Evolutionary conservation across 2,888 invertebrate species (phyloP).

Genomic region (Drosophila cracens): DNA sequence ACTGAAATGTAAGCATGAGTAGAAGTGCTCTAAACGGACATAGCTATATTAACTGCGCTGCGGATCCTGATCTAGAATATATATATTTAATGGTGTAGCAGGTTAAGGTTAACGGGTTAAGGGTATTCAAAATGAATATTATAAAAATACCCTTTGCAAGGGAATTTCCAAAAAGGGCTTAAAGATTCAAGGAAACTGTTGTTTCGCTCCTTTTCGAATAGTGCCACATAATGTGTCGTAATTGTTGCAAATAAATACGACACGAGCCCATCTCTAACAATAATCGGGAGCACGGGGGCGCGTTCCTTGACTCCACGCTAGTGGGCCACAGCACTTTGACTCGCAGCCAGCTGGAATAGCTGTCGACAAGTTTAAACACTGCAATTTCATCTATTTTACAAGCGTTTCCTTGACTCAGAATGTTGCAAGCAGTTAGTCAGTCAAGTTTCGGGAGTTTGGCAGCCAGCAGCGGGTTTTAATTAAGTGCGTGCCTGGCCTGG

Average conservation of each 20-base stretch:
- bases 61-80: neutral
- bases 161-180: neutral
- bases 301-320: neutral
- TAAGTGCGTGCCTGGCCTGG: constrained; percentile 66
- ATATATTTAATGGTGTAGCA: neutral
- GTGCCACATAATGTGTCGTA: neutral
- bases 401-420: constrained; percentile 43
- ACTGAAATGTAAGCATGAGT: neutral
- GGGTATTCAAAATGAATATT: too few relatives aligned
- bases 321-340: neutral
- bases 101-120: neutral
- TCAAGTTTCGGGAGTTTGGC: constrained; percentile 11
- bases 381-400: constrained; percentile 68
- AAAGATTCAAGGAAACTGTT: neutral
- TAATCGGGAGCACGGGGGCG: constrained; percentile 11
- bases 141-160: too few relatives aligned
- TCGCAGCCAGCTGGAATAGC: constrained; percentile 19
- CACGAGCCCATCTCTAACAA: constrained; percentile 4
- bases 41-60: neutral
- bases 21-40: neutral
- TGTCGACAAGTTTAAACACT: constrained; percentile 33
- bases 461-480: constrained; percentile 56
- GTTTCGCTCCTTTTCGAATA: neutral
- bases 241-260: too few relatives aligned
- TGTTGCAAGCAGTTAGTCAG: constrained; percentile 42